Evolutionary conservation across 2,113 vertebrate genomes (phyloP).

Genomic region (Cranoglanis bouderius): DNA sequence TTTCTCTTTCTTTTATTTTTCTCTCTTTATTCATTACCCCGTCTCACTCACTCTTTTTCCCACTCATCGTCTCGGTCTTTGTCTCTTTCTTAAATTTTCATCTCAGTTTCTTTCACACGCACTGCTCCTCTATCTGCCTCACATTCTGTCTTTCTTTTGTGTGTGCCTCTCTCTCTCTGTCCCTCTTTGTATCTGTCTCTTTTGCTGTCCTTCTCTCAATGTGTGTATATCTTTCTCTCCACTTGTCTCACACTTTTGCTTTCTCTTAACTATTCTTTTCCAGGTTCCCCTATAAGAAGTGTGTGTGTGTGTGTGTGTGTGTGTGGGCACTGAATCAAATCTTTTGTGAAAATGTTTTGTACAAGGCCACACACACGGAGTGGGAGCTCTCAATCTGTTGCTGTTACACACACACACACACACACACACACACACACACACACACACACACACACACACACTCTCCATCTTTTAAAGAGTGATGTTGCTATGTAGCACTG

Average conservation of each 20-base stretch:
- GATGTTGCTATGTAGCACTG: slow-evolving; percentile 77
- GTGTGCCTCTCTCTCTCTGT: not conserved
- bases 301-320: slow-evolving; percentile 11
- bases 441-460: slow-evolving; percentile 1
- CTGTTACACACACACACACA: not conserved
- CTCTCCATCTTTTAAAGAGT: slow-evolving; percentile 61
- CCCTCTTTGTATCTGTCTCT: not conserved
- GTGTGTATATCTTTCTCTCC: not conserved
- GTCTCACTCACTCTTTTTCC: not conserved
- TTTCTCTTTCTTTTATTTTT: not conserved
- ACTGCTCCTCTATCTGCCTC: not conserved
- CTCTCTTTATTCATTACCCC: not conserved
- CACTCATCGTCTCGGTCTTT: not conserved
- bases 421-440: slow-evolving; percentile 13
- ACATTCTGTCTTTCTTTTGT: not conserved
- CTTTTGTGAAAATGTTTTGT: slow-evolving; percentile 8
- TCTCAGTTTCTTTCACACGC: not conserved
- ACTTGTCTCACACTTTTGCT: not conserved
- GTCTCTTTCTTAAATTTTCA: not conserved
- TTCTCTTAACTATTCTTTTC: not conserved
- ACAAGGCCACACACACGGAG: slow-evolving; percentile 31
- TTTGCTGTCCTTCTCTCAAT: not conserved
- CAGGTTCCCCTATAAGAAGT: not conserved
- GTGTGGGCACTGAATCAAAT: slow-evolving; percentile 3
- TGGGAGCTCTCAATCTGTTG: slow-evolving; percentile 24